Percentiles rank a stretch among this genome's conserved stretches.
Conservation (phyloP, 1,140 invertebrate genomes). For the Stenopsyche tienmushanensis region DNA sequence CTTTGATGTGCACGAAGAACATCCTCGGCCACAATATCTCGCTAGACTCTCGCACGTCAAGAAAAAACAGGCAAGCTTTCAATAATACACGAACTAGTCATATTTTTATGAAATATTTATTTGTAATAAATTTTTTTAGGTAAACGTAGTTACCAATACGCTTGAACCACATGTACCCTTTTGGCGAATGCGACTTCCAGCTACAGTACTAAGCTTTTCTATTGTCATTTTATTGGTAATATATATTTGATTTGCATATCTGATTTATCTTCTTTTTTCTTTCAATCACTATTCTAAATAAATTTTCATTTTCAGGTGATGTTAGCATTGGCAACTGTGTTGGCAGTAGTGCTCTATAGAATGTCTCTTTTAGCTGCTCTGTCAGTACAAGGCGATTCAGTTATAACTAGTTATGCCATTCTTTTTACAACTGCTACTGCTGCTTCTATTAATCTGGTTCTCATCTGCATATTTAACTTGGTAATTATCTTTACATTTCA, state of each 20-base stretch:
- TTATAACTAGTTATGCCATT: conserved; percentile 72
- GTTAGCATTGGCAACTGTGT: conserved; percentile 81
- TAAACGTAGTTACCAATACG: conserved; percentile 76
- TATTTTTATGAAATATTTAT: conserved; percentile 6
- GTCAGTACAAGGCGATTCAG: conserved; percentile 59
- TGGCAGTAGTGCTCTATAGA: conserved; percentile 89
- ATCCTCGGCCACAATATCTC: conserved; percentile 65
- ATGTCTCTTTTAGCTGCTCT: conserved; percentile 81
- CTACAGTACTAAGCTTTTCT: conserved; percentile 80
- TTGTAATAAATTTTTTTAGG: conserved; percentile 40
- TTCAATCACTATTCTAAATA: conserved; percentile 10
- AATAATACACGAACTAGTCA: not conserved
- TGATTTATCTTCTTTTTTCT: not conserved
- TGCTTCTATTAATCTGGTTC: conserved; percentile 81
- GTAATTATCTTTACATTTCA: conserved; percentile 60
- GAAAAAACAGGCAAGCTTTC: conserved; percentile 50
- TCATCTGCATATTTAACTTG: conserved; percentile 86
- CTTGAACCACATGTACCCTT: conserved; percentile 83
- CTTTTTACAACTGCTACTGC: conserved; percentile 83
- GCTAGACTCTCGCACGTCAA: conserved; percentile 73
- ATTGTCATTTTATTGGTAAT: conserved; percentile 77
- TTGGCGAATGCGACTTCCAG: conserved; percentile 83
- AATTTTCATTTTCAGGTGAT: conserved; percentile 52
- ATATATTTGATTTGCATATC: conserved; percentile 43
- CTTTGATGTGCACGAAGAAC: conserved; percentile 81